phyloP scores from a whole-genome alignment of 2,797 vertebrate genomes.

The Gallinago nigripennis region DNA sequence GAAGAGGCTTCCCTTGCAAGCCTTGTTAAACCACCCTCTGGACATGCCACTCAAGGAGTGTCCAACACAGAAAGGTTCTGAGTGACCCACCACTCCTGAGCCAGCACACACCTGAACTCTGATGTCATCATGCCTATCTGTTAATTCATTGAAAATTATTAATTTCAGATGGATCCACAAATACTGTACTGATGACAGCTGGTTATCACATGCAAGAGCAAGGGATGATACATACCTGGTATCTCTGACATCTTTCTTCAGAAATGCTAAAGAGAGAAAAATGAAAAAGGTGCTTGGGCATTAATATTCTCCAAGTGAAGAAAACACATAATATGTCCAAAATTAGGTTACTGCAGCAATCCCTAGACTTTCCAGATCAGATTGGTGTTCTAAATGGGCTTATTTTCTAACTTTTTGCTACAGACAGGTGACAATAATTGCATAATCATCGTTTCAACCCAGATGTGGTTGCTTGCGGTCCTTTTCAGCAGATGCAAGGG shows the following conservation, averaged over 20 bases:
- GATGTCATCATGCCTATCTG: neutral
- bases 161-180: neutral
- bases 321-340: neutral
- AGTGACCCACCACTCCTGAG: neutral
- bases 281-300: neutral
- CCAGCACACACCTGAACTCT: neutral
- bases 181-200: neutral
- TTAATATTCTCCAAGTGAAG: neutral
- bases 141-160: neutral
- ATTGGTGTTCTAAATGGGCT: neutral
- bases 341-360: neutral
- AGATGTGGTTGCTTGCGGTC: neutral
- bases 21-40: neutral
- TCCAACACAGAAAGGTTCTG: neutral
- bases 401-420: neutral
- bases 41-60: neutral
- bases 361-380: neutral
- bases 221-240: neutral
- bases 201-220: neutral
- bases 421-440: neutral
- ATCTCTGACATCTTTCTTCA: neutral
- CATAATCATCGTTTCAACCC: neutral
- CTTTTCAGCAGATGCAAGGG: conserved; percentile 2
- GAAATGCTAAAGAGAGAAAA: neutral
- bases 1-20: neutral